Evolutionary conservation across 2,888 invertebrate species (phyloP).

Genomic region (Strigamia transsilvanica): DNA sequence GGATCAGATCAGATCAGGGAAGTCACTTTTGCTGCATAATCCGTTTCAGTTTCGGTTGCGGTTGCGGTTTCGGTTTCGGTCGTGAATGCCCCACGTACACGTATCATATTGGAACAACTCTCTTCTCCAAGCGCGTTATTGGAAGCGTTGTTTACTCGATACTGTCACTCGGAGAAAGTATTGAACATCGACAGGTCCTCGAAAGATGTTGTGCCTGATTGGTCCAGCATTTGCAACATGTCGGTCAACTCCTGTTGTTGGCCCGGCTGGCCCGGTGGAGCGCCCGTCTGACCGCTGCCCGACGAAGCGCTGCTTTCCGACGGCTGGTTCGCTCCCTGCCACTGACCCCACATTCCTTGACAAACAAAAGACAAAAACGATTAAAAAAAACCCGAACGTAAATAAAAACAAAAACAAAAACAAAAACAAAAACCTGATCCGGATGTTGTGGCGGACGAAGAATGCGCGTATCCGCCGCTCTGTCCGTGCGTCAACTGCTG

Average conservation of each 20-base stretch:
- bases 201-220: conserved; percentile 83
- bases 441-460: conserved; percentile 53
- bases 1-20: neutral
- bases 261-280: conserved; percentile 63
- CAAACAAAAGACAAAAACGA: no score
- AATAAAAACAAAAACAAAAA: neutral
- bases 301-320: conserved; percentile 52
- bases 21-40: neutral
- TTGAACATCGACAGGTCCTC: conserved; percentile 93
- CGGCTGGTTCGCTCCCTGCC: conserved; percentile 54
- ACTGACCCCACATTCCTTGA: conserved; percentile 56
- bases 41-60: no score
- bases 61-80: neutral
- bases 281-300: neutral
- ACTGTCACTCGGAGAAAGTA: conserved; percentile 64
- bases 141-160: neutral
- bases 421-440: conserved; percentile 50
- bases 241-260: conserved; percentile 82
- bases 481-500: conserved; percentile 52
- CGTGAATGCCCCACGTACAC: neutral
- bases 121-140: neutral
- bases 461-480: conserved; percentile 53
- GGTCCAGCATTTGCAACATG: conserved; percentile 88
- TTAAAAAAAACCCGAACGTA: neutral
- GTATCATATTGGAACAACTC: neutral